These are phyloP conservation scores for Neotoma lepida DNA, from an alignment of 2,113 vertebrate genomes.

Conservation along the genomic window DNA sequence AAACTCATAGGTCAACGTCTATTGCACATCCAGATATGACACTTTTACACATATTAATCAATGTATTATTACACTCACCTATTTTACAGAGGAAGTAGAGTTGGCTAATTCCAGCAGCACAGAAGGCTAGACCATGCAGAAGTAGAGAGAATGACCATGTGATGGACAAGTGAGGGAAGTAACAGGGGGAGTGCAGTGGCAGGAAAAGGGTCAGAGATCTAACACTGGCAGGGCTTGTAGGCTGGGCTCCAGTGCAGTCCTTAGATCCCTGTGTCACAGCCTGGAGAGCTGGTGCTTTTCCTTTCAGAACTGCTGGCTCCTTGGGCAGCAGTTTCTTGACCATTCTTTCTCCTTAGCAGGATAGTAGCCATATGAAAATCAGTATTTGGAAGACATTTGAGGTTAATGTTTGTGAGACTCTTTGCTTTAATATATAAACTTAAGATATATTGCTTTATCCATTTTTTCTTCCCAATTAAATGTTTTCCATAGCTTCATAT, in stretches of 20 bases:
- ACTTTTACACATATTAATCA: not conserved
- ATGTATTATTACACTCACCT: not conserved
- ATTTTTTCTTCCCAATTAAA: constrained; percentile 17
- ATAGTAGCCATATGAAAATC: constrained; percentile 5
- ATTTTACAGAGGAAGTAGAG: not conserved
- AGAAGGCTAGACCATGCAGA: not conserved
- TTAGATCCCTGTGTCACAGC: not conserved
- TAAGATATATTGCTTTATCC: not conserved
- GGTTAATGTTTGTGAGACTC: constrained; percentile 21
- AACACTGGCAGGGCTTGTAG: not conserved
- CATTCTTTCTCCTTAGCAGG: not conserved
- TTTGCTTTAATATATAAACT: constrained; percentile 27
- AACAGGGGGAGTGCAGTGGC: not conserved
- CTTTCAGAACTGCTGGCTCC: not conserved
- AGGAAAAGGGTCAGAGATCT: not conserved
- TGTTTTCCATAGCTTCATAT: not conserved
- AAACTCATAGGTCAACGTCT: not conserved
- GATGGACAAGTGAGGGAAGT: not conserved
- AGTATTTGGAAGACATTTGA: constrained; percentile 6
- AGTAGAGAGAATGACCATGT: not conserved
- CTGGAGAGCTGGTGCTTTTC: not conserved
- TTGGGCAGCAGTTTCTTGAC: not conserved
- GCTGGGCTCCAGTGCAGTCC: not conserved
- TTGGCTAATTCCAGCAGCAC: constrained; percentile 28
- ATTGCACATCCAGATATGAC: not conserved